These are phyloP conservation scores for Corticium candelabrum DNA, from an alignment of 37 sponge, comb jelly and placozoan species.

Conservation along the genomic window DNA sequence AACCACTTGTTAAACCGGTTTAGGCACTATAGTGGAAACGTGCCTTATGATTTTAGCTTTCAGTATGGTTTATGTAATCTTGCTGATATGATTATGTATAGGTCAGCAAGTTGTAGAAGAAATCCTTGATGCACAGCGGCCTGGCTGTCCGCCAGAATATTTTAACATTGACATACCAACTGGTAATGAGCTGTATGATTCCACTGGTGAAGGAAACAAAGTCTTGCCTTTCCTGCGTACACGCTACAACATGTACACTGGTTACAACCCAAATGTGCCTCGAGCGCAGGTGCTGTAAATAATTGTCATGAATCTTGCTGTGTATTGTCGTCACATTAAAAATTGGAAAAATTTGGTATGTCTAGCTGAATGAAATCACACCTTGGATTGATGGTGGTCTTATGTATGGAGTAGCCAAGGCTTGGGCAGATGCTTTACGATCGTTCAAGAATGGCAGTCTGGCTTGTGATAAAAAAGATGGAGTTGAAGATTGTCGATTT, in stretches of 20 bases:
- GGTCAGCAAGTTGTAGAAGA: conserved; percentile 96
- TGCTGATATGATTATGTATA: conserved; percentile 5
- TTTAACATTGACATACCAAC: conserved; percentile 72
- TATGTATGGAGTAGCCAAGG: conserved; percentile 84
- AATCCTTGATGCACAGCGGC: conserved; percentile 74
- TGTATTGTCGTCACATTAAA: no score
- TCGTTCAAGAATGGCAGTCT: conserved; percentile 37
- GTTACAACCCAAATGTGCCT: conserved; percentile 74
- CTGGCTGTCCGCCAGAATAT: conserved; percentile 90
- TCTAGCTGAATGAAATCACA: conserved; percentile 85
- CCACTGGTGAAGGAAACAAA: conserved; percentile 46
- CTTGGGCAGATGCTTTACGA: conserved; percentile 86
- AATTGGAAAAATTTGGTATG: no score
- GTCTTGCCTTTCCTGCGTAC: conserved; percentile 71
- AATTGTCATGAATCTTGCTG: not conserved
- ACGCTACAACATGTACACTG: conserved; percentile 72
- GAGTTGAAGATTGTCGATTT: conserved; percentile 32
- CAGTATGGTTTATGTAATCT: not conserved
- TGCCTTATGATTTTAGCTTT: no score
- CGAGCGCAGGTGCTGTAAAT: conserved; percentile 81
- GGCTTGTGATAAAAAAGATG: conserved; percentile 41
- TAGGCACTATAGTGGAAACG: no score
- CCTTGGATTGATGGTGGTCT: conserved; percentile 92
- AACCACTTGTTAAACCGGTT: no score
- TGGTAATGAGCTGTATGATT: conserved; percentile 72